Evolutionary conservation across 1,140 invertebrate genomes (phyloP), one percentile per base, ranked within the genome.

Genomic region (Galleria mellonella): DNA sequence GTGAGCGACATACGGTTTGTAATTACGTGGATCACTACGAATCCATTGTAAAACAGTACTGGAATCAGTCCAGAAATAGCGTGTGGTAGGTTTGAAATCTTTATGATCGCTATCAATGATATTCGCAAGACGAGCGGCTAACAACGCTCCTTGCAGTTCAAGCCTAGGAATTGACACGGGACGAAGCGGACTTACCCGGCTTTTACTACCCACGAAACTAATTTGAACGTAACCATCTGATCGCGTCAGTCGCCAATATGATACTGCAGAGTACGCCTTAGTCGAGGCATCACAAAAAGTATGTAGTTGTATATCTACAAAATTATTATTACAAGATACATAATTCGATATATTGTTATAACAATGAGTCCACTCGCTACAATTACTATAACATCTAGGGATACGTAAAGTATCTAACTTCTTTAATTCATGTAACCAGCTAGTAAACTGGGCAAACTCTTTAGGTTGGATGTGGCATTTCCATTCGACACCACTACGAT

Each of bases 1-100:
- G 36, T 78, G 76, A 5, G 73, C 71, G 1, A 82, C 74, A 48
- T 62, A 81, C 0, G 70, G 64, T 42, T 72, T 72, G 43, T 48
- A 60, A 29, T 45, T 31, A 23, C 59, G 30, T 7, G 52, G 47
- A 14, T 62, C 62, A 32, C 41, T 66, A 6, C 43, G 55, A 23
- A 53, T 56, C 55, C 55, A 62, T 4, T 54, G 46, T 6, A 51
- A 62, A 5, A 51, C 45, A 12, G 41, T 60, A 9, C 8, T 67
- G 3, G 47, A 62, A 43, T 62, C 51, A 7, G 36, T 57, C 52
- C 45, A 64, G 23, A 51, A 64, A 40, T 40, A 51, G 8, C 49
- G 33, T n/a, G 40, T 45, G 3, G 15, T 12, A 0, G 46, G 31
- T 9, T 55, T 29, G 0, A 47, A 9, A 17, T 51, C 12, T 7